Evolutionary conservation across 2,797 vertebrate species (phyloP).

Genomic region (Microchirus variegatus): DNA sequence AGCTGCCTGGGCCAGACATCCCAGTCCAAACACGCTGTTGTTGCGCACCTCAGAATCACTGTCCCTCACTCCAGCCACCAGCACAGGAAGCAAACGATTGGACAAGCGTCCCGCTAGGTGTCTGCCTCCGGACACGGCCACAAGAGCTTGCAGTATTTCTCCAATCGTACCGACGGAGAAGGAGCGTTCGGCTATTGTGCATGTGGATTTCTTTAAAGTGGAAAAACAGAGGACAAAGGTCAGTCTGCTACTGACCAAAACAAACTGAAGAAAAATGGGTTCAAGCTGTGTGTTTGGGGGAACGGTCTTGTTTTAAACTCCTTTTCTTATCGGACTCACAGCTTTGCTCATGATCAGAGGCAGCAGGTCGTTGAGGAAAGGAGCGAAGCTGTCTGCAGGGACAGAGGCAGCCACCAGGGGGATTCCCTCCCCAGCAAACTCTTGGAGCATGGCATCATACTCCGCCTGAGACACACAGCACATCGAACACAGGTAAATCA

Average conservation of each 20-base stretch:
- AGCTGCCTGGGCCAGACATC: conserved; percentile 86
- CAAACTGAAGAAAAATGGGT: not conserved
- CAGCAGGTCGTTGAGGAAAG: conserved; percentile 88
- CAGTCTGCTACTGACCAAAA: not conserved
- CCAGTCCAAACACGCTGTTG: conserved; percentile 89
- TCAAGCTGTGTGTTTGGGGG: not conserved
- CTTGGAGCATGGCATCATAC: conserved; percentile 89
- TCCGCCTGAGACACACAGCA: conserved; percentile 81
- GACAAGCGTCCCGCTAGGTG: conserved; percentile 83
- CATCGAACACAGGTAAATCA: not conserved
- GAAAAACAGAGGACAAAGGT: not conserved
- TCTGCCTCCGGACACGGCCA: conserved; percentile 63
- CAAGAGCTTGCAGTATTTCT: conserved; percentile 85
- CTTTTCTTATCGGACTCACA: conserved; percentile 75
- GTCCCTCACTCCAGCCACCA: conserved; percentile 82
- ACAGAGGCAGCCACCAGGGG: conserved; percentile 84
- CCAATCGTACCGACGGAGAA: conserved; percentile 87
- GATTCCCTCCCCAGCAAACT: conserved; percentile 90
- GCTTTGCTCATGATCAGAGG: conserved; percentile 87
- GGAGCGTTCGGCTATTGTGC: conserved; percentile 87
- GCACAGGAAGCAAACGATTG: conserved; percentile 80
- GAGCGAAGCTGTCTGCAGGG: conserved; percentile 84
- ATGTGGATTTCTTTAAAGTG: conserved; percentile 82
- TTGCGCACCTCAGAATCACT: conserved; percentile 88
- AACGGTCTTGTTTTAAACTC: not conserved